Evolutionary conservation across 2,797 vertebrate species (phyloP).

Genomic region (Myotis pilosus): DNA sequence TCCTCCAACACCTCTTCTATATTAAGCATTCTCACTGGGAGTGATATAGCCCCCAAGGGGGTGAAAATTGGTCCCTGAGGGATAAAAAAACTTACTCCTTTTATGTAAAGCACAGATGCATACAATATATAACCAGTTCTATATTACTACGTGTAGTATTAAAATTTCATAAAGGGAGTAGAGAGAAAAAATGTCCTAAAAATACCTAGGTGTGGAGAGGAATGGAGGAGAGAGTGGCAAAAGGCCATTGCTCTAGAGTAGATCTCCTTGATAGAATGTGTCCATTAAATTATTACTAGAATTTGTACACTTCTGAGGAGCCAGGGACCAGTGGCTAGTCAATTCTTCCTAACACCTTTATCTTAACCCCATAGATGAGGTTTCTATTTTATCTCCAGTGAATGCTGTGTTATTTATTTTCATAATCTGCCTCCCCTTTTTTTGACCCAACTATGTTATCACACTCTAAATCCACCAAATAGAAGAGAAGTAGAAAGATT

Average conservation of each 20-base stretch:
- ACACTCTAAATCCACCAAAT: conserved; percentile 26
- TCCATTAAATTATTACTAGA: neutral
- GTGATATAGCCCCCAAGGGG: neutral
- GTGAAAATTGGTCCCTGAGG: neutral
- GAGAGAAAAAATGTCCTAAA: neutral
- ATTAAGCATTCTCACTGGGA: neutral
- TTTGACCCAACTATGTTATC: neutral
- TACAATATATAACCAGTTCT: neutral
- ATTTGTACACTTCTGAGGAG: neutral
- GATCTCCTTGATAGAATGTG: neutral
- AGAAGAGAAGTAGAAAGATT: conserved; percentile 53
- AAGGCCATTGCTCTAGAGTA: neutral
- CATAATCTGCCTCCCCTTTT: neutral
- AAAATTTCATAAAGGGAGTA: neutral
- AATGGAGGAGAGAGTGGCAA: neutral
- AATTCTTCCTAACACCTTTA: neutral
- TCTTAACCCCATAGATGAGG: neutral
- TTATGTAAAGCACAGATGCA: neutral
- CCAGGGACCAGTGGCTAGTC: neutral
- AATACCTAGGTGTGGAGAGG: neutral
- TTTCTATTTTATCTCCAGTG: neutral
- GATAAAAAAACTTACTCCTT: neutral
- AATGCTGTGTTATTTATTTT: neutral
- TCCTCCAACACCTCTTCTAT: neutral
- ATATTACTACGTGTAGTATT: neutral